phyloP scores from a whole-genome alignment of 2,797 vertebrate species.

The Phrynocephalus forsythii region DNA sequence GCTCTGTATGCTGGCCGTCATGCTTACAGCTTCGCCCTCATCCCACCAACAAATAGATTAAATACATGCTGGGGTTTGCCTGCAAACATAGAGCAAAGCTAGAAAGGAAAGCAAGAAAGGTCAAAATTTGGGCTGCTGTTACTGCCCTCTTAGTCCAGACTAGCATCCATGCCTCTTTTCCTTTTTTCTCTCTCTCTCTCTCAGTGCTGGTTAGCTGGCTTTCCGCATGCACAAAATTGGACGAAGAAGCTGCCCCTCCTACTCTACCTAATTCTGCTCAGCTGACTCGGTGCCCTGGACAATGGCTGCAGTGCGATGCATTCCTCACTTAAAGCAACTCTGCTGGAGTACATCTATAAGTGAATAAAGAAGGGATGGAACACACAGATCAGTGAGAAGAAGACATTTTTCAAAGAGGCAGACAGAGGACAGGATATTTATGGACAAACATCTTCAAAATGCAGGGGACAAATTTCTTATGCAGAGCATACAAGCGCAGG shows the following conservation, averaged over 20 bases:
- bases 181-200: slow-evolving; percentile 67
- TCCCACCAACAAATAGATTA: slow-evolving; percentile 40
- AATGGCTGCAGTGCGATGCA: slow-evolving; percentile 99
- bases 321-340: slow-evolving; percentile 97
- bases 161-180: slow-evolving; percentile 78
- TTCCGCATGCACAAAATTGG: slow-evolving; percentile 85
- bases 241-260: slow-evolving; percentile 79
- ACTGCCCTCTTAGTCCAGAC: slow-evolving; percentile 57
- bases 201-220: slow-evolving; percentile 76
- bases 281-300: slow-evolving; percentile 98
- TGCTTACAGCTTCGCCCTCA: slow-evolving; percentile 59
- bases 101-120: slow-evolving; percentile 54
- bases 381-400: slow-evolving; percentile 82
- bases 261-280: slow-evolving; percentile 99
- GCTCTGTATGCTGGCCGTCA: slow-evolving; percentile 62
- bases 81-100: slow-evolving; percentile 74
- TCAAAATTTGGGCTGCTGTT: slow-evolving; percentile 54
- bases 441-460: slow-evolving; percentile 64
- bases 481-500: slow-evolving; percentile 51
- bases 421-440: slow-evolving; percentile 74
- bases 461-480: background rate
- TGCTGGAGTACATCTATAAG: slow-evolving; percentile 97
- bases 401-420: slow-evolving; percentile 73
- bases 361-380: slow-evolving; percentile 85
- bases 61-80: slow-evolving; percentile 67